phyloP scores from a whole-genome alignment of 2,888 invertebrate species.

The Plagodis dolabraria region DNA sequence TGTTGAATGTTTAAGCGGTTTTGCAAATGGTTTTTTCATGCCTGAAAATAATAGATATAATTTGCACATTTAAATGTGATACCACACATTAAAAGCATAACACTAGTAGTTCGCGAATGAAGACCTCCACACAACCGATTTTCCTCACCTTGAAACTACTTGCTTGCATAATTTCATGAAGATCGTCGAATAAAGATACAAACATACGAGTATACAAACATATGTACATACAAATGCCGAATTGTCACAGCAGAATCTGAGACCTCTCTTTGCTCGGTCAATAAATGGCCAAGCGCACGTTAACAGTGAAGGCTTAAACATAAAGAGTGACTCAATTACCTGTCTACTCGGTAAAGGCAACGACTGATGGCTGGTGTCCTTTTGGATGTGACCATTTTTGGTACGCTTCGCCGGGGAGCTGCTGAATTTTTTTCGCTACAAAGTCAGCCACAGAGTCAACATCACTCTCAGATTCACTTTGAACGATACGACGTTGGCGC shows the following conservation, averaged over 20 bases:
- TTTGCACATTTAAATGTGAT: too few relatives aligned
- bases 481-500: slow-evolving; percentile 19
- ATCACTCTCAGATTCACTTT: slow-evolving; percentile 21
- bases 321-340: slow-evolving; percentile 15
- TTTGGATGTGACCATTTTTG: slow-evolving; percentile 13
- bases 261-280: too few relatives aligned
- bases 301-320: slow-evolving; percentile 4
- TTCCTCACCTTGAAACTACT: too few relatives aligned
- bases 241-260: too few relatives aligned
- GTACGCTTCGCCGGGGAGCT: slow-evolving; percentile 5
- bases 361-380: slow-evolving; percentile 20
- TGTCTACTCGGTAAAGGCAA: slow-evolving; percentile 18
- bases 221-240: too few relatives aligned
- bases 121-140: too few relatives aligned
- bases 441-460: slow-evolving; percentile 14
- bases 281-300: slow-evolving; percentile 4
- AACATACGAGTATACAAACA: too few relatives aligned
- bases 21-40: slow-evolving; percentile 13
- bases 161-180: too few relatives aligned
- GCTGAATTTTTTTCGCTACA: slow-evolving; percentile 10
- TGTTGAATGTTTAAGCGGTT: background rate
- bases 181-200: too few relatives aligned
- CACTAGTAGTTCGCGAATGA: too few relatives aligned
- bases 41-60: slow-evolving; percentile 18
- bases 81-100: background rate